Conservation (phyloP, 2,113 vertebrate genomes). For the Chaetorhynchus papuensis region DNA sequence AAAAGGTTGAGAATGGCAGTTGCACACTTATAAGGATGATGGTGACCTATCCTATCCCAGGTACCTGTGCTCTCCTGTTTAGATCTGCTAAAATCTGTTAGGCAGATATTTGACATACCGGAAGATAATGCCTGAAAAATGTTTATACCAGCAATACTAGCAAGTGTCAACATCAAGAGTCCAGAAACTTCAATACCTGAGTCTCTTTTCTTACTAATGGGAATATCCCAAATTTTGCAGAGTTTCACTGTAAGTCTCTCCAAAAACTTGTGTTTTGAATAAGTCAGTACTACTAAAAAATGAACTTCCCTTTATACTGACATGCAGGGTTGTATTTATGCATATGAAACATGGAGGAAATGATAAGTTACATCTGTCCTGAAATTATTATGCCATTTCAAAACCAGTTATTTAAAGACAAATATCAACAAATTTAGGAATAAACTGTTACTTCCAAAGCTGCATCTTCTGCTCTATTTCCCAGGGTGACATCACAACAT, state of each 20-base stretch:
- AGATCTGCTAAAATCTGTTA: neutral
- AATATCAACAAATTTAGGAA: neutral
- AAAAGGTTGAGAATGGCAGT: conserved; percentile 44
- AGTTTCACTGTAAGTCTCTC: neutral
- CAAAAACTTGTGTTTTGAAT: neutral
- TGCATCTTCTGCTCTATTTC: neutral
- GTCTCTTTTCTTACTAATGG: neutral
- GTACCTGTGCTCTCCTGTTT: neutral
- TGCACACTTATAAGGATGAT: conserved; percentile 2
- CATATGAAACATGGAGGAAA: neutral
- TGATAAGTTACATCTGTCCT: neutral
- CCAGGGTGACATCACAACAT: neutral
- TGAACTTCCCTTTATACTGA: neutral
- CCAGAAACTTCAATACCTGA: neutral
- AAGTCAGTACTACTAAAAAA: neutral
- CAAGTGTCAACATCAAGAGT: neutral
- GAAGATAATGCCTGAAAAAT: neutral
- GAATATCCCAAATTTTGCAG: neutral
- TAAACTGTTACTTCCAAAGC: neutral
- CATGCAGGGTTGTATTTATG: neutral
- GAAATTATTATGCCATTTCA: neutral
- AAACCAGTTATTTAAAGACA: neutral
- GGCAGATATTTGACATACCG: neutral
- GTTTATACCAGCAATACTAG: neutral
- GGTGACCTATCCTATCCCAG: neutral